A percentile compares a stretch with the other conserved stretches of the same genome.
These are phyloP conservation scores for Silurus meridionalis DNA, from an alignment of 2,113 vertebrate genomes.

Conservation along the genomic window DNA sequence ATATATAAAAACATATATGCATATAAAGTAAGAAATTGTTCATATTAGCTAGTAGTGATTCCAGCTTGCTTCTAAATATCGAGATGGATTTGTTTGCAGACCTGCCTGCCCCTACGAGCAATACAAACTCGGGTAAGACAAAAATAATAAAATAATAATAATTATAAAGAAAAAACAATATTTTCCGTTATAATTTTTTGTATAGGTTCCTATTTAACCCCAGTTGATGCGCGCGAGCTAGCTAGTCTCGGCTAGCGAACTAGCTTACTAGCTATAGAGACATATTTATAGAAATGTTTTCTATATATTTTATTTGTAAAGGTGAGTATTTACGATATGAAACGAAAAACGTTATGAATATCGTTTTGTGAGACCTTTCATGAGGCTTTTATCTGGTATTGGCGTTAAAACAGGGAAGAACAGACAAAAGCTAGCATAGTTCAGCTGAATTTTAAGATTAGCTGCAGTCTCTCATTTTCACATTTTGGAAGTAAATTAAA, in stretches of 20 bases:
- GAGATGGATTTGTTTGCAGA: conserved; percentile 77
- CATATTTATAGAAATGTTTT: not conserved
- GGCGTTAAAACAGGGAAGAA: no score
- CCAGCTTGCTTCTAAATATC: not conserved
- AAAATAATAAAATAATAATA: no score
- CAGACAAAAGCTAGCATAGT: not conserved
- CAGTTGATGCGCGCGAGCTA: no score
- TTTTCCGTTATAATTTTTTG: not conserved
- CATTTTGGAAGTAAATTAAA: not conserved
- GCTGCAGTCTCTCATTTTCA: not conserved
- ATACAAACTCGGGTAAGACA: conserved; percentile 49
- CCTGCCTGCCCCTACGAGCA: conserved; percentile 73
- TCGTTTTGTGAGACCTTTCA: not conserved
- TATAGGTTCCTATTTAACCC: not conserved
- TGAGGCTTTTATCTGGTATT: not conserved
- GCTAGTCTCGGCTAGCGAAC: not conserved
- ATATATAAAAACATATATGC: not conserved
- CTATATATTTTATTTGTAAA: no score
- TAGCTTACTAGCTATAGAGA: not conserved
- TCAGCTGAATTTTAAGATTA: not conserved
- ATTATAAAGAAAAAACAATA: not conserved
- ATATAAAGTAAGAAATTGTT: not conserved
- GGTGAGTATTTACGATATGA: not conserved
- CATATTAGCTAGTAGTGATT: no score
- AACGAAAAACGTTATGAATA: not conserved